Evolutionary conservation across 2,888 invertebrate genomes (phyloP), one percentile per base, ranked within the genome.

Genomic region (Troilus luridus): DNA sequence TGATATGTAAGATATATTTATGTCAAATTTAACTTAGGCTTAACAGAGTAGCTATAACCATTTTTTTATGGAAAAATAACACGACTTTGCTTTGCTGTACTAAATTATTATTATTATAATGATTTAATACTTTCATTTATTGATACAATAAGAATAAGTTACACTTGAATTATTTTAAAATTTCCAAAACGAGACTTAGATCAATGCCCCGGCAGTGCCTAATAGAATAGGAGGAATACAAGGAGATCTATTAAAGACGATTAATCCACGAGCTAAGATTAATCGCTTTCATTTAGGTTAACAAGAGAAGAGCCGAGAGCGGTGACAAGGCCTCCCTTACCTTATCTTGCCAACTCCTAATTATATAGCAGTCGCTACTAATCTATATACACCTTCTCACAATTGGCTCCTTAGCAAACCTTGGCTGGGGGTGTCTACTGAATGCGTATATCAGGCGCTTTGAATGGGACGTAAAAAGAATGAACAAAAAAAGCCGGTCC

Each of bases 201-300:
- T 77, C 17, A 12, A 77, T 41, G 19, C 12, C 0, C 27, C 8
- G 17, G 72, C 17, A 21, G 72, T 1, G 17, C 41, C 19, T 8
- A 41, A 77, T 77, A 77, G 72, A 41, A 77, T 0, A 1, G 41
- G 27, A 8, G 17, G 41, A 41, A 6, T 77, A 41, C 27, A 19
- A 41, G 41, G 17, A 77, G 27, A 77, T 77, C 72, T 77, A 41
- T 77, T 77, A 77, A 41, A 9, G 27, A 41, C 12, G 72, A 77
- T 77, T 77, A 77, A 77, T 77, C 12, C 41, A 17, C 27, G 3
- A 9, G 72, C 41, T 77, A 41, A 77, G 72, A 77, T 77, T 77
- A 77, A 77, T 77, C 72, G 72, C 72, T 77, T 41, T 77, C 72
- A 77, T 77, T 77, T 77, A 41, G 72, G 24, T 41, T 41, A 41